These are phyloP conservation scores for Vandiemenella viatica DNA, from an alignment of 2,888 invertebrate species.

Conservation along the genomic window DNA sequence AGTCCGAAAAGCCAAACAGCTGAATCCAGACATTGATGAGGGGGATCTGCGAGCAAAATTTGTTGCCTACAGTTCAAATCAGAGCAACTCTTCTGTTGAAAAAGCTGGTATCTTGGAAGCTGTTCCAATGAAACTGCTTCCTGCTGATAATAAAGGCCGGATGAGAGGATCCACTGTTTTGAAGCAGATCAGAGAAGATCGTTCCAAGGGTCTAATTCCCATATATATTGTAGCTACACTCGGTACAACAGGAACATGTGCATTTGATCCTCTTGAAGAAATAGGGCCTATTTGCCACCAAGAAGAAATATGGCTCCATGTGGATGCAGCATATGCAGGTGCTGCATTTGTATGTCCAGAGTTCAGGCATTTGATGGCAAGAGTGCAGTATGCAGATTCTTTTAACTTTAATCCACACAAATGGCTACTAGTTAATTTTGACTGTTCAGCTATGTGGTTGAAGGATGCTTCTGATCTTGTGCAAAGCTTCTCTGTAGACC, in stretches of 20 bases:
- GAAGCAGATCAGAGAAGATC: slow-evolving; percentile 59
- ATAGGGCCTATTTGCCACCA: slow-evolving; percentile 63
- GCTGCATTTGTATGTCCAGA: slow-evolving; percentile 86
- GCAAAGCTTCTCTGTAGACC: slow-evolving; percentile 78
- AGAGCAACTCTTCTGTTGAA: slow-evolving; percentile 82
- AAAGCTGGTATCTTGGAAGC: slow-evolving; percentile 69
- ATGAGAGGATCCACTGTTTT: slow-evolving; percentile 51
- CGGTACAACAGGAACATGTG: slow-evolving; percentile 77
- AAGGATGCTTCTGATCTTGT: slow-evolving; percentile 65
- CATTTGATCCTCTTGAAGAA: slow-evolving; percentile 76
- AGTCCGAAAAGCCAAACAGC: slow-evolving; percentile 36
- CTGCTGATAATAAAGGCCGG: slow-evolving; percentile 47
- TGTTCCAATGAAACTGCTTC: slow-evolving; percentile 57
- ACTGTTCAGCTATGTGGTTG: slow-evolving; percentile 87
- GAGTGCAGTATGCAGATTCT: slow-evolving; percentile 69
- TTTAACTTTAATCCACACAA: slow-evolving; percentile 93
- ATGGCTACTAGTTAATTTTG: slow-evolving; percentile 88
- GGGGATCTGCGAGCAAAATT: slow-evolving; percentile 50
- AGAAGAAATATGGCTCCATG: slow-evolving; percentile 74
- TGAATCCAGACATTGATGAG: slow-evolving; percentile 44
- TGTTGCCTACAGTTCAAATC: slow-evolving; percentile 70
- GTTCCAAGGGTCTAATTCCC: slow-evolving; percentile 64
- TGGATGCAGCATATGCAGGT: slow-evolving; percentile 91
- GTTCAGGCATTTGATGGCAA: slow-evolving; percentile 60
- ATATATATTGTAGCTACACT: slow-evolving; percentile 64